These are phyloP conservation scores for Zosterops borbonicus DNA, from an alignment of 2,113 vertebrate genomes.

Conservation along the genomic window DNA sequence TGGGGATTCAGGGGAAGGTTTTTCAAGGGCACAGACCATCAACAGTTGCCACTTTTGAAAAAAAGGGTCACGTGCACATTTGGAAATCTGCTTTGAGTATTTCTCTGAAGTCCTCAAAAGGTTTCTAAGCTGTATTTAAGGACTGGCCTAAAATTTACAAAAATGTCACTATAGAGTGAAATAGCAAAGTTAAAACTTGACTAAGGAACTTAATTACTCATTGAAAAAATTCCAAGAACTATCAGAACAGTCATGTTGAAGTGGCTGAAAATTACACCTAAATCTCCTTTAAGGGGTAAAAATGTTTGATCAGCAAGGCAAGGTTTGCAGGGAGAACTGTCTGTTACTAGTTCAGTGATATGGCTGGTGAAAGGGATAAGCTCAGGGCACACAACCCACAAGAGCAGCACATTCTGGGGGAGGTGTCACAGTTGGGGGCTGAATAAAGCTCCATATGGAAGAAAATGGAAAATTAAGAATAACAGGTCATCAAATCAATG, in stretches of 20 bases:
- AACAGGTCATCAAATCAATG: neutral
- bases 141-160: neutral
- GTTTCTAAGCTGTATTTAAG: neutral
- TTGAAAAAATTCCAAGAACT: neutral
- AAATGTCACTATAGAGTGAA: neutral
- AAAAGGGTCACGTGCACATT: neutral
- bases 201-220: neutral
- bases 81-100: neutral
- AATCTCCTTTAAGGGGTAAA: neutral
- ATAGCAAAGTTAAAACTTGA: neutral
- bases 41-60: neutral
- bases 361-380: neutral
- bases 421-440: neutral
- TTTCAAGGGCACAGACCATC: neutral
- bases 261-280: neutral
- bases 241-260: neutral
- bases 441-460: neutral
- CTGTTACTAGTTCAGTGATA: rapidly evolving
- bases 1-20: neutral
- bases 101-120: neutral
- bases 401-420: neutral
- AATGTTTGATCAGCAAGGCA: neutral
- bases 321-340: neutral
- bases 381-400: neutral
- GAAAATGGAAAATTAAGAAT: neutral